Evolutionary conservation across 53 echinoderm and acorn worm species (phyloP).

Genomic region (Hippasteria phrygiana): DNA sequence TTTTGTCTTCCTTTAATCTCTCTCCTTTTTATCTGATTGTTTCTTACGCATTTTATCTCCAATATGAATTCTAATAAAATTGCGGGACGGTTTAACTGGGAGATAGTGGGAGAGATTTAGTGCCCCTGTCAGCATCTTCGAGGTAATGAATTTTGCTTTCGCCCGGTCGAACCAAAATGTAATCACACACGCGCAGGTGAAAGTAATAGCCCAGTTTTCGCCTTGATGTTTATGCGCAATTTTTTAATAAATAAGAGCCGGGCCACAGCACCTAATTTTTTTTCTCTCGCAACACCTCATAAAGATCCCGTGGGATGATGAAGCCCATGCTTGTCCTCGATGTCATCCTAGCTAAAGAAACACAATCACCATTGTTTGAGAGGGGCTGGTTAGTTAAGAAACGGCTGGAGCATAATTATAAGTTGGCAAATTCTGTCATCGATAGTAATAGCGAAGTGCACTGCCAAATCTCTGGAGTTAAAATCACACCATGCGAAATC

Average conservation of each 20-base stretch:
- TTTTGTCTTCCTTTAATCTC: background rate
- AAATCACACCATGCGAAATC: no score
- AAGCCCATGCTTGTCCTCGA: background rate
- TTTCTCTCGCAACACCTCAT: background rate
- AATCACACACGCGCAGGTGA: background rate
- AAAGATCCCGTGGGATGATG: background rate
- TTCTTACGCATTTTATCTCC: slow-evolving; percentile 32
- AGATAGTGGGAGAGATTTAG: slow-evolving; percentile 1
- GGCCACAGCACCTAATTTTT: background rate
- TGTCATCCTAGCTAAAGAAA: background rate
- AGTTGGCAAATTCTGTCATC: background rate
- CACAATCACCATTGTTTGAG: background rate
- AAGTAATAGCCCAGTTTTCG: background rate
- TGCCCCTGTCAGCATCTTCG: background rate
- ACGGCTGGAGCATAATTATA: background rate
- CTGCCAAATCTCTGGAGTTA: no score
- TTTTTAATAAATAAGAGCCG: slow-evolving; percentile 31
- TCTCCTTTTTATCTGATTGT: slow-evolving; percentile 45
- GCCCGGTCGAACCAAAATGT: background rate
- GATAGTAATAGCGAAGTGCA: background rate
- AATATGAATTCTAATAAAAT: slow-evolving; percentile 26
- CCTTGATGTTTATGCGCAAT: background rate
- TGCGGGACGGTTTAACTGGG: slow-evolving; percentile 8
- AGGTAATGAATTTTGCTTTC: slow-evolving; percentile 33
- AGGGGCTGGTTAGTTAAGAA: background rate